Conservation (phyloP, 2,797 vertebrate species). For the Prionace glauca region DNA sequence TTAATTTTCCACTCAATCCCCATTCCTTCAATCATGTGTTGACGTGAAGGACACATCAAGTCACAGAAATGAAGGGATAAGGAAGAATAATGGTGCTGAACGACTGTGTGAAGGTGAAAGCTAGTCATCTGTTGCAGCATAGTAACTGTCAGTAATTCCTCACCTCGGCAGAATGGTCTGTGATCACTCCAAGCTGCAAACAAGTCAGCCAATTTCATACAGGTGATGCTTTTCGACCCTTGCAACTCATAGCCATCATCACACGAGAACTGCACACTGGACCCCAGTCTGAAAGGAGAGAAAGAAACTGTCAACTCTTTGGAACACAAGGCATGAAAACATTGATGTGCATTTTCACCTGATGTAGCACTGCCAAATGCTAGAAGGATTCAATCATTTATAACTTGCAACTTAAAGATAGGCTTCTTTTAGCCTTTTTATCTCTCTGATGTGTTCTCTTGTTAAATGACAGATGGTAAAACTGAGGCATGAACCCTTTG, state of each 20-base stretch:
- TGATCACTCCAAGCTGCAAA: slow-evolving; percentile 98
- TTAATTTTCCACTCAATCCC: background rate
- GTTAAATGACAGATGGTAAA: background rate
- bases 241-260: slow-evolving; percentile 95
- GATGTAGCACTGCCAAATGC: background rate
- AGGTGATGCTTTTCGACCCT: slow-evolving; percentile 96
- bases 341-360: background rate
- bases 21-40: slow-evolving; percentile 2
- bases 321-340: background rate
- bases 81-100: slow-evolving; percentile 17
- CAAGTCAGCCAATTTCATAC: slow-evolving; percentile 89
- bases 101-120: slow-evolving; percentile 7
- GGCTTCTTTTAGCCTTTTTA: background rate
- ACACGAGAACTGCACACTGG: slow-evolving; percentile 93
- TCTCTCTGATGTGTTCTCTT: background rate
- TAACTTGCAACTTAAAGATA: background rate
- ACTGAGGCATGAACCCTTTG: background rate
- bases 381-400: slow-evolving; percentile 26
- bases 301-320: slow-evolving; percentile 5
- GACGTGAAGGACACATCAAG: slow-evolving; percentile 32
- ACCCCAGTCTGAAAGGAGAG: slow-evolving; percentile 72
- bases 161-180: slow-evolving; percentile 93
- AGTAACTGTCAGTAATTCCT: slow-evolving; percentile 39
- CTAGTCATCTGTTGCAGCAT: background rate
- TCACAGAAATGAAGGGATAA: slow-evolving; percentile 32